Evolutionary conservation across 2,113 vertebrate species (phyloP), one percentile per base, ranked within the genome.

Genomic region (Crotalus horridus): DNA sequence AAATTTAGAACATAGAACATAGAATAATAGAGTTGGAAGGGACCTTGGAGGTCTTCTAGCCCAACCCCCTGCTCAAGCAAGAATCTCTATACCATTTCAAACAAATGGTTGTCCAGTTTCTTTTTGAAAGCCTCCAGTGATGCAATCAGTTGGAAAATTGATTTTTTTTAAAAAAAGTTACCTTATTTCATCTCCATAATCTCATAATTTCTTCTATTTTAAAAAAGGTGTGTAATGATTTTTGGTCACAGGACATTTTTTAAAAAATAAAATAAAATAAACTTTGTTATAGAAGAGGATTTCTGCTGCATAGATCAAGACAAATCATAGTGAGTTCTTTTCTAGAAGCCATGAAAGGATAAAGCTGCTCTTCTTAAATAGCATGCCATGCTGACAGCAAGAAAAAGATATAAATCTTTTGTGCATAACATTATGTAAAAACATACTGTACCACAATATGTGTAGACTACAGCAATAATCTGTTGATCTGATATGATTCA

Each of bases 331-430:
- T 86, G 93, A 90, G 54, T 93, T 96, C 23, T 20, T 95, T 95
- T 95, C 94, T 8, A 94, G 90, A 92, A 91, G 33, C 85, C n/a
- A 93, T 12, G 95, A 95, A 95, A 94, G 8, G 61, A 1, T 85
- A 90, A 56, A 89, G 87, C 1, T 95, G 81, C 64, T 61, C 92
- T 81, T 93, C 17, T 94, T 93, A 93, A 96, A 96, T 3, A 93
- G 55, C 24, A 58, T 90, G 92, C 92, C 58, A 92, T 0, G 0
- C 5, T 87, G 64, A 93, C 2, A 94, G 10, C 24, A 90, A 90
- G 96, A 96, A 96, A 90, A 89, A 96, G 95, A 92, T 95, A 94
- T 92, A 93, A 94, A 89, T 90, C 29, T 51, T 51, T 92, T 93
- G 94, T 87, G 94, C 48, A 90, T 64, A 94, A 88, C 29, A 51